Evolutionary conservation across 2,888 invertebrate genomes (phyloP).

Genomic region (Bedellia somnulentella): DNA sequence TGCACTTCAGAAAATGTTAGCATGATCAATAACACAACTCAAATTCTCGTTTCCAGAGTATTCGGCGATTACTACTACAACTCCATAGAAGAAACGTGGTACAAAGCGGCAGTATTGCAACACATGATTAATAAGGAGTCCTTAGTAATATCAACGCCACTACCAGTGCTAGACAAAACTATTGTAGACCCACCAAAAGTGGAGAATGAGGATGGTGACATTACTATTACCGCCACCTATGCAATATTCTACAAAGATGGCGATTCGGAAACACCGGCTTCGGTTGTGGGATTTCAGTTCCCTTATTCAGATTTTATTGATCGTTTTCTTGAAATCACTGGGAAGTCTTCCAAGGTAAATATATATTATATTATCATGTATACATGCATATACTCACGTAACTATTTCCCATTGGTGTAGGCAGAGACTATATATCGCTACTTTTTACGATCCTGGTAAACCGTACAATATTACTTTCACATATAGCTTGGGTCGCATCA

Average conservation of each 20-base stretch:
- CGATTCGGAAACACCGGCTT: constrained; percentile 77
- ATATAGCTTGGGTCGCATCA: no score
- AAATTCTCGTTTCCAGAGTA: constrained; percentile 54
- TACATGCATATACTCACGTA: no score
- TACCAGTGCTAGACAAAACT: constrained; percentile 45
- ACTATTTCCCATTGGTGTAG: no score
- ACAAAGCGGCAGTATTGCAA: constrained; percentile 85
- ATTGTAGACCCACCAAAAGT: constrained; percentile 30
- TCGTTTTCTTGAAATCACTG: constrained; percentile 68
- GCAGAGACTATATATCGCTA: no score
- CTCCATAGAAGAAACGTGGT: constrained; percentile 90
- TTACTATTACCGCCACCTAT: constrained; percentile 77
- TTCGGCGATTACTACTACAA: constrained; percentile 79
- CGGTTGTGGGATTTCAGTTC: constrained; percentile 87
- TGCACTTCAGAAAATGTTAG: no score
- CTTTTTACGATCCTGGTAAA: not conserved
- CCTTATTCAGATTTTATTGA: constrained; percentile 70
- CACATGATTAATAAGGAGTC: constrained; percentile 76
- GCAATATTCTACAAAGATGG: constrained; percentile 82
- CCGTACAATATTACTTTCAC: no score
- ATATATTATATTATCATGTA: constrained; percentile 1
- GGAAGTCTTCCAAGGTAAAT: constrained; percentile 13
- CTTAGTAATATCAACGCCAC: constrained; percentile 76
- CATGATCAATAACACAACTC: no score
- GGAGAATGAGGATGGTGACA: constrained; percentile 44